A percentile compares a stretch with the other conserved stretches of the same genome.
Conservation (phyloP, 1,140 invertebrate species). For the Rhopalosiphum padi region DNA sequence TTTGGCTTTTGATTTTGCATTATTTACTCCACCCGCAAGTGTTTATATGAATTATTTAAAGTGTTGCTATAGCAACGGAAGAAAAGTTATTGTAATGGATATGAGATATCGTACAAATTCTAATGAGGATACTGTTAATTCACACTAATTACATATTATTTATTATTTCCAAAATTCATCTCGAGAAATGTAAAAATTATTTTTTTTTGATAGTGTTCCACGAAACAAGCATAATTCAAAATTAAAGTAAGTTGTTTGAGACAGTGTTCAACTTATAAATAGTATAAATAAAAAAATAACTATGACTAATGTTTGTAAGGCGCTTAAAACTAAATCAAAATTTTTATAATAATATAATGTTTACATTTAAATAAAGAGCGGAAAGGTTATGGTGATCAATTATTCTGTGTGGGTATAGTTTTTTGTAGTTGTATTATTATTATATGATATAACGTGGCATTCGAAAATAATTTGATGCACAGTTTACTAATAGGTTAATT, state of each 20-base stretch:
- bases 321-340: not conserved
- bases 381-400: too few species aligned
- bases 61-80: not conserved
- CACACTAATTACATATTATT: not conserved
- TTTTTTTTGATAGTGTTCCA: not conserved
- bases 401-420: too few species aligned
- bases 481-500: not conserved
- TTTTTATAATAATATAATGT: not conserved
- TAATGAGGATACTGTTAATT: not conserved
- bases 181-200: not conserved
- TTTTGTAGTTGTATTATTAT: not conserved
- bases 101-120: not conserved
- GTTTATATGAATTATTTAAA: slow-evolving; percentile 11
- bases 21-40: not conserved
- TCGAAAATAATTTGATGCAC: not conserved
- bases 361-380: not conserved
- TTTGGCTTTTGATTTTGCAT: not conserved
- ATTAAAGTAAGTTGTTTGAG: not conserved
- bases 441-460: not conserved
- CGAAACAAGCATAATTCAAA: not conserved
- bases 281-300: not conserved
- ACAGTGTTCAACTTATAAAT: not conserved
- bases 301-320: not conserved
- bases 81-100: not conserved
- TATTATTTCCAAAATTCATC: not conserved